Percentiles rank a stretch among this genome's conserved stretches.
These are phyloP conservation scores for Dioctria linearis DNA, from an alignment of 2,888 invertebrate species.

Conservation along the genomic window DNA sequence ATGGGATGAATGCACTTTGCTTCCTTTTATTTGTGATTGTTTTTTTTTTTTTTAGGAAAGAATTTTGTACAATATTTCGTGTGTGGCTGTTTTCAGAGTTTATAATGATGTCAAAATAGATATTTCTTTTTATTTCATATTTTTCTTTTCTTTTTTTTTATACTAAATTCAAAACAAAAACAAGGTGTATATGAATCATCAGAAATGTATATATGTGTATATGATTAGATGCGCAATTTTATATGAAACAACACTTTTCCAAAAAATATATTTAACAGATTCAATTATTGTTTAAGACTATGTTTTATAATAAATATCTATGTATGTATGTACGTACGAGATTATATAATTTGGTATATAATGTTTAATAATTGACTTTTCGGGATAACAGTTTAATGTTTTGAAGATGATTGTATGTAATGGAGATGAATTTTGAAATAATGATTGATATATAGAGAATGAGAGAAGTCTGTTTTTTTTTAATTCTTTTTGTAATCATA, in stretches of 20 bases:
- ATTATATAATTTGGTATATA: slow-evolving; percentile 27
- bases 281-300: slow-evolving; percentile 33
- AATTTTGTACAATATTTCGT: slow-evolving; percentile 26
- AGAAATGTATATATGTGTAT: slow-evolving; percentile 47
- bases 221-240: slow-evolving; percentile 14
- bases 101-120: slow-evolving; percentile 38
- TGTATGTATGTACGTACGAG: too few relatives aligned
- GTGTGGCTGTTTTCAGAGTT: slow-evolving; percentile 10
- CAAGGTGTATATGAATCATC: slow-evolving; percentile 47
- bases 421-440: slow-evolving; percentile 15
- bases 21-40: neutral
- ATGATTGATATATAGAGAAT: slow-evolving; percentile 3
- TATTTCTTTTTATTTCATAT: neutral
- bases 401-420: slow-evolving; percentile 35
- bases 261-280: slow-evolving; percentile 50
- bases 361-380: slow-evolving; percentile 50
- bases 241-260: slow-evolving; percentile 45
- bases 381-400: slow-evolving; percentile 31
- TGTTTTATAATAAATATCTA: slow-evolving; percentile 35
- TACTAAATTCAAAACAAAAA: slow-evolving; percentile 29
- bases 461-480: slow-evolving; percentile 16
- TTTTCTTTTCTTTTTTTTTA: slow-evolving; percentile 8
- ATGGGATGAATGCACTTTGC: too few relatives aligned
- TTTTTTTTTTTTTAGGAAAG: neutral
- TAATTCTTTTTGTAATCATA: slow-evolving; percentile 37